Evolutionary conservation across 1,140 invertebrate species (phyloP), one percentile per base, ranked within the genome.

Genomic region (Solen grandis): DNA sequence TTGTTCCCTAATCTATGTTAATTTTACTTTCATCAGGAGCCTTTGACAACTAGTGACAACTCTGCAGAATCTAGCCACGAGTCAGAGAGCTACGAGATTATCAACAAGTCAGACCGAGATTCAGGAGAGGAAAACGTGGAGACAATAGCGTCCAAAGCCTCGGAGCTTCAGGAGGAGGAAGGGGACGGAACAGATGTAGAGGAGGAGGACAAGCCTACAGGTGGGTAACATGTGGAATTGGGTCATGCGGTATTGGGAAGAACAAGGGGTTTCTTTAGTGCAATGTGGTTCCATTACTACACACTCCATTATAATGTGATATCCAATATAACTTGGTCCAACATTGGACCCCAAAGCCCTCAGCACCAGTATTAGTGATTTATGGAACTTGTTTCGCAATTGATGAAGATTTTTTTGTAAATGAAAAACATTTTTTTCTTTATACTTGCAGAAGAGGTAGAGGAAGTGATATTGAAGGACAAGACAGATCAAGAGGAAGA

Each of bases 401-500:
- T 10, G 8, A 19, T 10, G 8, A 46, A 10, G 41, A 10, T 46
- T 19, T 46, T 19, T 46, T 46, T 46, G 19, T 46, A 8, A 10
- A 10, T 46, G 8, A 8, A 85, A 84, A 5, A 84, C 65, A 31
- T 35, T 62, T 66, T 54, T 5, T 10, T 57, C 54, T 70, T 57
- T 8, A 36, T n/a, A 57, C 41, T 41, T 25, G 55, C 27, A 22
- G 81, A 70, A 16, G 81, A 76, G 41, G 73, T 63, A 27, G 36
- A 38, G 5, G 36, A 60, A 13, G 55, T 38, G 22, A 52, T 31
- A 10, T 27, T 90, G 0, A 84, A 88, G 2, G 88, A 90, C 25
- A 81, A 86, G 8, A 82, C 77, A 31, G 57, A 72, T 75, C 36
- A 66, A 57, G 72, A 66, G 35, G 88, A 89, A 46, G 87, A 88